phyloP scores from a whole-genome alignment of 2,888 invertebrate species.

The Stegophylla sp. region DNA sequence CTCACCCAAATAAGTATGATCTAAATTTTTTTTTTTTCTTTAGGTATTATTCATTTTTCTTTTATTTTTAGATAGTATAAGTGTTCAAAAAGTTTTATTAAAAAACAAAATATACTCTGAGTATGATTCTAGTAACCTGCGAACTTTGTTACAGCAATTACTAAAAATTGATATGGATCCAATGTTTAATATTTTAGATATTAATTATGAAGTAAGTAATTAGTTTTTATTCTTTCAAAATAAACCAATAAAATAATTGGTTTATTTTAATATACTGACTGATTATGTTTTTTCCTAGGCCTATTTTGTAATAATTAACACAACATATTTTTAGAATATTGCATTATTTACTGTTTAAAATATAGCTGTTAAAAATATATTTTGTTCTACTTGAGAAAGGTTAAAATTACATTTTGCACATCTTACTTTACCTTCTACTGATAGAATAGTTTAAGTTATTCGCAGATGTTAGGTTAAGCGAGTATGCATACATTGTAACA shows the following conservation, averaged over 20 bases:
- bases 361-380: too few relatives aligned
- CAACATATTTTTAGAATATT: too few relatives aligned
- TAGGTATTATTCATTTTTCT: not conserved
- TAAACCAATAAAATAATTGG: not conserved
- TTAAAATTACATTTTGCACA: too few relatives aligned
- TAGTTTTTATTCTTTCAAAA: not conserved
- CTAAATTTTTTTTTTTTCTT: not conserved
- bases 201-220: constrained; percentile 42
- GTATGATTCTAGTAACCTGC: constrained; percentile 23
- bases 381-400: too few relatives aligned
- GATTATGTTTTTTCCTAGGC: too few relatives aligned
- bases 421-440: too few relatives aligned
- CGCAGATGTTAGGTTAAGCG: too few relatives aligned
- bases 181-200: constrained; percentile 46
- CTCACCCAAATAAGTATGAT: constrained; percentile 31
- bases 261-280: too few relatives aligned
- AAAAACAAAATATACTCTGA: constrained; percentile 48
- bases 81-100: constrained; percentile 40
- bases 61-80: constrained; percentile 24
- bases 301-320: too few relatives aligned
- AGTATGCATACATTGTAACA: too few relatives aligned
- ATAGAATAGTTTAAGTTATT: too few relatives aligned
- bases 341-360: too few relatives aligned
- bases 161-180: constrained; percentile 39
- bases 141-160: constrained; percentile 46